Evolutionary conservation across 1,140 invertebrate species (phyloP), one percentile per base, ranked within the genome.

Genomic region (Megalopta genalis): DNA sequence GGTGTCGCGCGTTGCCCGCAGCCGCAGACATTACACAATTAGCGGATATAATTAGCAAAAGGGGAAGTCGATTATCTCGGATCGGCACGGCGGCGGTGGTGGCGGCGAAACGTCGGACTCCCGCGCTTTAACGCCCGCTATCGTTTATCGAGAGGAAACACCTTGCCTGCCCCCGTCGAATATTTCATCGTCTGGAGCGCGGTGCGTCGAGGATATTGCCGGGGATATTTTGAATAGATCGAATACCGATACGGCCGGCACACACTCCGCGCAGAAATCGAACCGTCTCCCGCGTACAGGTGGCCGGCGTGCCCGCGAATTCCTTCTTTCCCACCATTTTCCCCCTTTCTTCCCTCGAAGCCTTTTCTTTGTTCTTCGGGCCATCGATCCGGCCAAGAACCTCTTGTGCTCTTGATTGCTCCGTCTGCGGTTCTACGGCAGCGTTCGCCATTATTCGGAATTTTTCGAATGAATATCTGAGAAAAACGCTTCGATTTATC

Each of bases 21-120:
- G 39, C 27, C 42, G 66, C 77, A 78, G 68, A 77, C 75, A 62
- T 85, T 80, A 76, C 67, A 73, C 77, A 83, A 86, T 86, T 85
- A 85, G 62, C 66, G 32, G 54, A 69, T 69, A 80, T 66, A 73
- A 73, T 79, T 81, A 81, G 63, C 32, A 54, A 52, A 82, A 68
- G 69, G 69, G 72, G 63, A 69, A 78, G 42, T 25, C 21, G 46
- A 52, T 39, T 85, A 82, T 85, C 75, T 68, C 12, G 23, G 39
- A 85, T 81, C 78, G 23, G 23, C n/a, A 12, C n/a, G 7, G 18
- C 49, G 49, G 18, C 32, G 32, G 32, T 4, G 32, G 42, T 6
- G 9, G 42, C 42, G 7, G 42, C 42, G 32, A 4, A 32, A 32
- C 42, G 12, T 16, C 12, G 21, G 9, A 32, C 25, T 59, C 54